phyloP scores from a whole-genome alignment of 2,888 invertebrate genomes.

The Schizotus pectinicornis region DNA sequence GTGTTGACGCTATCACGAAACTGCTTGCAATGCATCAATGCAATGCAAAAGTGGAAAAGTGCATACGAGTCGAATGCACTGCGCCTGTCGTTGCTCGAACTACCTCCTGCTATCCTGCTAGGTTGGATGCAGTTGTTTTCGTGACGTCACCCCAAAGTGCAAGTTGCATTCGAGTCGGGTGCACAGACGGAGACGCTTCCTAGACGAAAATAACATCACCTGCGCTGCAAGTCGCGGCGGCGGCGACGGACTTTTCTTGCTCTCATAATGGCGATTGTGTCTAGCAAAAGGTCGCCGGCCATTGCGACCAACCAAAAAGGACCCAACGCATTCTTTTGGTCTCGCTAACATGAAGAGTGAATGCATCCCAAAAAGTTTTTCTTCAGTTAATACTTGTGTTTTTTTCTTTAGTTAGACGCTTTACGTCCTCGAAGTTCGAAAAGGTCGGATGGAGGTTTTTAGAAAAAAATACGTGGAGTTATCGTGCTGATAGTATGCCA shows the following conservation, averaged over 20 bases:
- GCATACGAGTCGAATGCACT: slow-evolving; percentile 25
- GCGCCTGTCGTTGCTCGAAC: slow-evolving; percentile 42
- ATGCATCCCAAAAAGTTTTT: too few species aligned
- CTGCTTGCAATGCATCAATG: neutral
- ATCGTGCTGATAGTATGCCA: too few species aligned
- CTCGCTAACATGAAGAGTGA: too few species aligned
- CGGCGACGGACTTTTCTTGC: slow-evolving; percentile 38
- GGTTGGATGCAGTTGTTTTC: slow-evolving; percentile 46
- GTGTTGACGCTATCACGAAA: neutral
- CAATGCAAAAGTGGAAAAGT: slow-evolving; percentile 13
- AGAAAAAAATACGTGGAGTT: too few species aligned
- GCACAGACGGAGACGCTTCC: slow-evolving; percentile 8
- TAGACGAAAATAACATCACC: slow-evolving; percentile 20
- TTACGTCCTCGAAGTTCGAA: too few species aligned
- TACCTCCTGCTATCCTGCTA: slow-evolving; percentile 51
- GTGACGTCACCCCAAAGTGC: slow-evolving; percentile 48
- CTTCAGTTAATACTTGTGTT: too few species aligned
- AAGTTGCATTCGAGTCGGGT: slow-evolving; percentile 34
- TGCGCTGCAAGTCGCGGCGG: slow-evolving; percentile 60
- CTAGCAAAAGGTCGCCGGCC: neutral
- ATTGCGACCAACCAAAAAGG: too few species aligned
- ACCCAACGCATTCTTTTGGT: too few species aligned
- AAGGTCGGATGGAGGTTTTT: too few species aligned
- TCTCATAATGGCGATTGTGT: too few species aligned
- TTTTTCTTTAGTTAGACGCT: neutral